phyloP scores from a whole-genome alignment of 35 echinoderm and acorn worm genomes.

The Lytechinus variegatus region DNA sequence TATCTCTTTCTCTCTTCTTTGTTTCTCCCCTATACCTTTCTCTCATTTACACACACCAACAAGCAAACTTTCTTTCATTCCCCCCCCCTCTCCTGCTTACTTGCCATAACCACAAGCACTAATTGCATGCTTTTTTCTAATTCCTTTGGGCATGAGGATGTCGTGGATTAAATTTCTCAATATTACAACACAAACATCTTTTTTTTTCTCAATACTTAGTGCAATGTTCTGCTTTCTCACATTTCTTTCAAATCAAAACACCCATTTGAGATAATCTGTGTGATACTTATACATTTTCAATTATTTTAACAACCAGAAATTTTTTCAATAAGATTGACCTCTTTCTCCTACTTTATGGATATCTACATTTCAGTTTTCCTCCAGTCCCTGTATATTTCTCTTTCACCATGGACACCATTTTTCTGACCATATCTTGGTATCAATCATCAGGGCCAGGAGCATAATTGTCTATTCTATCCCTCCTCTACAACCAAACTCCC shows the following conservation, averaged over 20 bases:
- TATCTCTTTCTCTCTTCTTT: background rate
- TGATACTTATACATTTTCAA: background rate
- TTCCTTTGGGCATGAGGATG: background rate
- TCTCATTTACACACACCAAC: background rate
- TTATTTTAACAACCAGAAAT: too few species aligned
- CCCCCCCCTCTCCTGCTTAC: background rate
- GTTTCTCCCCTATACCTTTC: background rate
- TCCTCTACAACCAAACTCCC: background rate
- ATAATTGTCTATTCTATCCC: background rate
- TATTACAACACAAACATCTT: background rate
- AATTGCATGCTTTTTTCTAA: background rate
- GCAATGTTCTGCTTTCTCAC: background rate
- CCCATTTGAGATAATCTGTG: background rate
- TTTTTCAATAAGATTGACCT: background rate
- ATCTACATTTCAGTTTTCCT: background rate
- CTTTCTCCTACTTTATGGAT: background rate
- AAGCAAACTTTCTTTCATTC: background rate
- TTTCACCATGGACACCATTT: background rate
- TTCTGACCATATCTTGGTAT: background rate
- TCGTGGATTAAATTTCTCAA: background rate
- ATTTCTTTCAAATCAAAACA: background rate
- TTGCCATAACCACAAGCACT: background rate
- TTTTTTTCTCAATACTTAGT: background rate
- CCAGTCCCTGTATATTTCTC: background rate
- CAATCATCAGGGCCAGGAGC: background rate